These are phyloP conservation scores for Dicaeum eximium DNA, from an alignment of 2,113 vertebrate genomes.

Conservation along the genomic window DNA sequence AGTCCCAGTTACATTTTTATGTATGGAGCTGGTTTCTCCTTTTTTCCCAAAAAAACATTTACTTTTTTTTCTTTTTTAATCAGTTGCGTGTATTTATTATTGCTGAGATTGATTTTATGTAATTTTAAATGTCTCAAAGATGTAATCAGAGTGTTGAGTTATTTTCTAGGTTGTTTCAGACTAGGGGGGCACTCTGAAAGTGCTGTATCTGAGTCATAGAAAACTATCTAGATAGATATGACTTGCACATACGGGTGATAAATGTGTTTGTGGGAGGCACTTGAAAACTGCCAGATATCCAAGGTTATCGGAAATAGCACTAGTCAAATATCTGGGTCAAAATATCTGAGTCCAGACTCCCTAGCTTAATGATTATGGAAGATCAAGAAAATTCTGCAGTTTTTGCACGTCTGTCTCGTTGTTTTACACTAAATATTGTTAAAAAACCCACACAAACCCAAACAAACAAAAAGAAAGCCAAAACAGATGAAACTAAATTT, in stretches of 20 bases:
- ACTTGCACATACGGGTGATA: background rate
- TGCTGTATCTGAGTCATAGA: background rate
- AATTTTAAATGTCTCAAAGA: background rate
- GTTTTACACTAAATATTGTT: background rate
- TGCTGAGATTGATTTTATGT: background rate
- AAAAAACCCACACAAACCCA: background rate
- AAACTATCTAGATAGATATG: background rate
- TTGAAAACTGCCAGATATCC: background rate
- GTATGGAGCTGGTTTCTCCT: background rate
- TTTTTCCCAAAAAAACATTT: background rate
- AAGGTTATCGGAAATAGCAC: background rate
- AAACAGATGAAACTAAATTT: background rate
- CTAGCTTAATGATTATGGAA: background rate
- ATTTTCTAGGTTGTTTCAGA: background rate
- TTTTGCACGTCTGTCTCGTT: background rate
- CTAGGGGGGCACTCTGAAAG: background rate
- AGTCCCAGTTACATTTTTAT: background rate
- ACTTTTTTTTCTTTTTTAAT: fast-evolving
- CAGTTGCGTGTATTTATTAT: background rate
- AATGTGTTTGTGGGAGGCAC: background rate
- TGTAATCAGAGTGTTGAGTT: background rate
- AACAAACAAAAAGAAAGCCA: background rate
- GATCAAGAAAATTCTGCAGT: background rate
- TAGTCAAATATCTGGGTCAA: background rate
- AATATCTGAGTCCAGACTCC: background rate